phyloP scores from a whole-genome alignment of 1,140 invertebrate genomes.

The Aradophagus sp. region DNA sequence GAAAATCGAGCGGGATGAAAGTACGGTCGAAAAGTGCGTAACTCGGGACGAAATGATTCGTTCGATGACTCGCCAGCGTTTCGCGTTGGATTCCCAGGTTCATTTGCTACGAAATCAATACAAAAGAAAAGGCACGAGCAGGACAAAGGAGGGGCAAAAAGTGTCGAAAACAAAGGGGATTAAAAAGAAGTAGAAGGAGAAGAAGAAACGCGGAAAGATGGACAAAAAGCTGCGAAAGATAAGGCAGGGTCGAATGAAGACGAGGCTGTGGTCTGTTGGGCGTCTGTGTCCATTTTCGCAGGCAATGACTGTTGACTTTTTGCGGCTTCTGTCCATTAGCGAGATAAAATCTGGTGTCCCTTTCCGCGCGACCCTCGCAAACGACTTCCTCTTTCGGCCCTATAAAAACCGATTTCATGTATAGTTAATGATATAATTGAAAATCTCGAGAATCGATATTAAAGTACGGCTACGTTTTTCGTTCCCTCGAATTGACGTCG shows the following conservation, averaged over 20 bases:
- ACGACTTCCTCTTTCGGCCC: conserved; percentile 39
- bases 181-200: conserved; percentile 1
- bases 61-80: too few relatives aligned
- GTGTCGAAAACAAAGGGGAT: too few relatives aligned
- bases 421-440: conserved; percentile 50
- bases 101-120: too few relatives aligned
- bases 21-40: too few relatives aligned
- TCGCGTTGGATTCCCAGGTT: too few relatives aligned
- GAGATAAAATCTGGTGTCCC: conserved; percentile 66
- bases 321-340: conserved; percentile 70
- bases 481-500: not conserved
- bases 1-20: not conserved
- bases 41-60: too few relatives aligned
- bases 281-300: conserved; percentile 50
- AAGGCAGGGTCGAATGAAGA: conserved; percentile 45
- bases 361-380: conserved; percentile 38
- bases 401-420: conserved; percentile 44
- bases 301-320: conserved; percentile 65
- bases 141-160: too few relatives aligned
- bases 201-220: conserved; percentile 6
- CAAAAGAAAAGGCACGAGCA: too few relatives aligned
- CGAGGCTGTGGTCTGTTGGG: conserved; percentile 48
- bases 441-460: conserved; percentile 39
- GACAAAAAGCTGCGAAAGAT: conserved; percentile 36
- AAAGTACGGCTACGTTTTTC: conserved; percentile 11